These are phyloP conservation scores for Apodemus speciosus DNA, from an alignment of 2,113 vertebrate genomes.

Conservation along the genomic window DNA sequence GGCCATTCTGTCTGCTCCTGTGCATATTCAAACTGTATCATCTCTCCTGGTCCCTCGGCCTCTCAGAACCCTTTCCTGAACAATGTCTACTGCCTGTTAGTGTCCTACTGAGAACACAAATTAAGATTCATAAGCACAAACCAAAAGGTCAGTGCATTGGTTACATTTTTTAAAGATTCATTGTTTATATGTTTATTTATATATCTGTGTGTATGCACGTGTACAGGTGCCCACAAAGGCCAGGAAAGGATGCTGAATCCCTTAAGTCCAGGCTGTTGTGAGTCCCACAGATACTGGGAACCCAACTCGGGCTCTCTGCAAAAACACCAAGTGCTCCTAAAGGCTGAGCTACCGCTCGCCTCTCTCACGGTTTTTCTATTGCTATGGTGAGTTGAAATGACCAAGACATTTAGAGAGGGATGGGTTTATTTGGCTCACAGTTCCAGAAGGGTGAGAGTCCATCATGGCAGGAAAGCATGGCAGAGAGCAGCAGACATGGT, in stretches of 20 bases:
- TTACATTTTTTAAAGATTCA: not conserved
- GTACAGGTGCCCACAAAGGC: not conserved
- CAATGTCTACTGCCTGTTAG: not conserved
- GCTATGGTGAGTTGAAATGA: not conserved
- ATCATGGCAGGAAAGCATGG: not conserved
- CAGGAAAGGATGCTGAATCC: not conserved
- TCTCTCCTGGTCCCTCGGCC: not conserved
- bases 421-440: not conserved
- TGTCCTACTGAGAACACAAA: not conserved
- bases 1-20: not conserved
- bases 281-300: not conserved
- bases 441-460: not conserved
- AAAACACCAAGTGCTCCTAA: not conserved
- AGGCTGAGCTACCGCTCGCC: not conserved
- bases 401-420: not conserved
- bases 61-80: not conserved
- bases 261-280: not conserved
- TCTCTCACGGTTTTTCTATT: not conserved
- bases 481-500: not conserved
- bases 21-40: not conserved
- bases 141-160: not conserved
- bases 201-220: not conserved
- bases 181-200: not conserved
- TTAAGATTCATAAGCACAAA: not conserved
- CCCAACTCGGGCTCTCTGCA: not conserved